Evolutionary conservation across 35 echinoderm and acorn worm species (phyloP).

Genomic region (Heliocidaris tuberculata): DNA sequence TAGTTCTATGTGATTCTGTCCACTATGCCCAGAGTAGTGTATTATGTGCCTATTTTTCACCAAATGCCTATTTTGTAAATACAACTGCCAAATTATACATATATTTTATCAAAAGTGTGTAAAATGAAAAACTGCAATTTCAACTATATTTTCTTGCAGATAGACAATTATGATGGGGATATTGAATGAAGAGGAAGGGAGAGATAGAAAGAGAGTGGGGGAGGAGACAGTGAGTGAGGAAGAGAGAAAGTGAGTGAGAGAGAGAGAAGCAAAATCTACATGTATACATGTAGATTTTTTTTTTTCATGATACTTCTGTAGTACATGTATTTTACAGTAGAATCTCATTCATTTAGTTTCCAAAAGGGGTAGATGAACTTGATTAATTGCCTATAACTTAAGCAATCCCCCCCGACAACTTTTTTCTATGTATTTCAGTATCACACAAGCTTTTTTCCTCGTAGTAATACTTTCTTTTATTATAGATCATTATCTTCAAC

Average conservation of each 20-base stretch:
- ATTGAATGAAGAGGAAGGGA: neutral
- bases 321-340: too few relatives aligned
- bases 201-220: neutral
- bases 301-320: too few relatives aligned
- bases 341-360: too few relatives aligned
- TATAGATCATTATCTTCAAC: too few relatives aligned
- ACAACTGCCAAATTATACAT: conserved; percentile 6
- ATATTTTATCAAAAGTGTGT: neutral
- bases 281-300: neutral
- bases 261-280: neutral
- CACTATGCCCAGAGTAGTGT: neutral
- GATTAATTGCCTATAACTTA: too few relatives aligned
- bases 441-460: neutral
- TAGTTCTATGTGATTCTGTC: neutral
- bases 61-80: conserved; percentile 3
- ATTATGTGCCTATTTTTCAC: neutral
- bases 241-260: neutral
- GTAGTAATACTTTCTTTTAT: neutral
- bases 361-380: too few relatives aligned
- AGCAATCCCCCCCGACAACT: neutral
- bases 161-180: neutral
- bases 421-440: neutral
- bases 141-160: neutral
- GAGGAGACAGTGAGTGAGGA: neutral
- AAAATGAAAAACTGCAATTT: neutral